Conservation (phyloP, 1,140 invertebrate species). For the Aradophagus sp. region DNA sequence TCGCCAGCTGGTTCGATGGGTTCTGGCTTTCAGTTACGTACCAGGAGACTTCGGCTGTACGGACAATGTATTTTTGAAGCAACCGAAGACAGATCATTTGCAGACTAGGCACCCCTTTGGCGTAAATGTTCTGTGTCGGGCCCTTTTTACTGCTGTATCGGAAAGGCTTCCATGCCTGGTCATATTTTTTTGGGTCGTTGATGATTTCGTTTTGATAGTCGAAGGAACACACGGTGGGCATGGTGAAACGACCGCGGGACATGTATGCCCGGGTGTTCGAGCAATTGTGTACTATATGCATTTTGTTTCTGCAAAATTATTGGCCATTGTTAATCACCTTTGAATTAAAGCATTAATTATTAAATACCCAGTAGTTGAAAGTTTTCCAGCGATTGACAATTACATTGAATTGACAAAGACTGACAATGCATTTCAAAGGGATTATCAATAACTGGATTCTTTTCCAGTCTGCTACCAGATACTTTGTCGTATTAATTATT, state of each 20-base stretch:
- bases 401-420: too few species aligned
- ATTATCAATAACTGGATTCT: too few species aligned
- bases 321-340: too few species aligned
- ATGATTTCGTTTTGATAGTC: slow-evolving; percentile 15
- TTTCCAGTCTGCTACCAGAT: too few species aligned
- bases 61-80: slow-evolving; percentile 21
- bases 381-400: too few species aligned
- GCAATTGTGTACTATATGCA: slow-evolving; percentile 30
- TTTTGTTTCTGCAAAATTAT: too few species aligned
- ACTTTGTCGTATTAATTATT: too few species aligned
- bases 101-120: slow-evolving; percentile 13
- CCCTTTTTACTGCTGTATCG: slow-evolving; percentile 3
- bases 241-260: slow-evolving; percentile 6
- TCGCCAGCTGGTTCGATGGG: slow-evolving; percentile 2
- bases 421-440: too few species aligned
- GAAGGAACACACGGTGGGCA: slow-evolving; percentile 6
- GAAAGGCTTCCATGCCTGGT: slow-evolving; percentile 17
- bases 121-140: slow-evolving; percentile 6
- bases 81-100: slow-evolving; percentile 18
- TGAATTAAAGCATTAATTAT: too few species aligned
- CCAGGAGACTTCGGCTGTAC: slow-evolving; percentile 25
- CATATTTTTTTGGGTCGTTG: background rate
- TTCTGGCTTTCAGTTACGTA: slow-evolving; percentile 18
- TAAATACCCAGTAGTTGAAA: too few species aligned
- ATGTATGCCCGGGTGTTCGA: slow-evolving; percentile 18